These are phyloP conservation scores for Neodiprion pinetum DNA, from an alignment of 1,140 invertebrate genomes.

Conservation along the genomic window DNA sequence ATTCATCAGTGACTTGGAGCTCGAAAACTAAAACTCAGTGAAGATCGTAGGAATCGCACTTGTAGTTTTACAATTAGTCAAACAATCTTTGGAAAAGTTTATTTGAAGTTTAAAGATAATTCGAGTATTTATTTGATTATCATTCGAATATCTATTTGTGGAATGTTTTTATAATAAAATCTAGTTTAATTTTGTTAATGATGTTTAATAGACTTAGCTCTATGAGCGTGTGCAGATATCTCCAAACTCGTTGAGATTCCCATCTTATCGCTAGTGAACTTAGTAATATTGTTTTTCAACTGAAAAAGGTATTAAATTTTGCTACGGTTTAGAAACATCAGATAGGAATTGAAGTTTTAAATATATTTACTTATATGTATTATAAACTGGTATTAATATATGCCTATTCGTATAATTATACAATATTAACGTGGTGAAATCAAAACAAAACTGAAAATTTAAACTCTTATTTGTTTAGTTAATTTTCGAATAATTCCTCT, in stretches of 20 bases:
- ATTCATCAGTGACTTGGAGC: background rate
- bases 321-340: background rate
- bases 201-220: background rate
- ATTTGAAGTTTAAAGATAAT: background rate
- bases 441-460: slow-evolving; percentile 8
- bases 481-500: background rate
- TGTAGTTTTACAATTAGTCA: too few relatives aligned
- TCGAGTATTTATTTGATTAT: slow-evolving; percentile 19
- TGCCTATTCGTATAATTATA: background rate
- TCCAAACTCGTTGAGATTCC: background rate
- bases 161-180: slow-evolving; percentile 19
- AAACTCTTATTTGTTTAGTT: background rate
- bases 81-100: background rate
- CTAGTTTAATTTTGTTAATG: slow-evolving; percentile 16
- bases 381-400: background rate
- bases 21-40: background rate
- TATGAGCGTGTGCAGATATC: background rate
- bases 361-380: background rate
- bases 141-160: slow-evolving; percentile 18
- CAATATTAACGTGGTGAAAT: background rate
- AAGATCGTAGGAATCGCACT: too few relatives aligned
- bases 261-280: background rate
- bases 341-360: slow-evolving; percentile 15
- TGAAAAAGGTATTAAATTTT: background rate
- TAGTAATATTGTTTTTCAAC: background rate